These are phyloP conservation scores for Zele albiditarsus DNA, from an alignment of 2,888 invertebrate genomes.

Conservation along the genomic window DNA sequence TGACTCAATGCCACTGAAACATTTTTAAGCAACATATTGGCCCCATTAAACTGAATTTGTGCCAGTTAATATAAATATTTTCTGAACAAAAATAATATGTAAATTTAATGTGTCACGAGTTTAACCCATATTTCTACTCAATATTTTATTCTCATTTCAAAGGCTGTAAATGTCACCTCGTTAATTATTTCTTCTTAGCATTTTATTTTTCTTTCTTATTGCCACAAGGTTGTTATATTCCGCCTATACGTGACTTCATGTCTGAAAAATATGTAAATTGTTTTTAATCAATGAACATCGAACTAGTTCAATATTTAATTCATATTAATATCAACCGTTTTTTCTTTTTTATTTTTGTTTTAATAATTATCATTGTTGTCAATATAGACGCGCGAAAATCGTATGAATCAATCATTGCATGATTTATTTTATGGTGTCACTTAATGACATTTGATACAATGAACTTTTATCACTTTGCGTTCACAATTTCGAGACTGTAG, in stretches of 20 bases:
- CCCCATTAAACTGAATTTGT: slow-evolving; percentile 42
- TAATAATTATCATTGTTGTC: slow-evolving; percentile 15
- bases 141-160: slow-evolving; percentile 16
- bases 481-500: slow-evolving; percentile 19
- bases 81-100: slow-evolving; percentile 26
- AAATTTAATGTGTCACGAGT: neutral
- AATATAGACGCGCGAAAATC: neutral
- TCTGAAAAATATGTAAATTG: neutral
- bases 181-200: slow-evolving; percentile 9
- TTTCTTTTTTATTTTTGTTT: slow-evolving; percentile 24
- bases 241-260: neutral
- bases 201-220: slow-evolving; percentile 30
- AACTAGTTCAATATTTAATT: slow-evolving; percentile 40
- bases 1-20: slow-evolving; percentile 65
- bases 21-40: slow-evolving; percentile 53
- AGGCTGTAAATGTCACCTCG: slow-evolving; percentile 14
- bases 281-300: slow-evolving; percentile 22
- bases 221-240: slow-evolving; percentile 42
- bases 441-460: neutral
- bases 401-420: neutral
- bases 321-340: neutral
- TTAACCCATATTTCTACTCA: neutral
- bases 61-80: slow-evolving; percentile 38
- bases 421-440: neutral
- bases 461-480: neutral